Evolutionary conservation across 2,113 vertebrate genomes (phyloP).

Genomic region (Ptilonorhynchus violaceus): DNA sequence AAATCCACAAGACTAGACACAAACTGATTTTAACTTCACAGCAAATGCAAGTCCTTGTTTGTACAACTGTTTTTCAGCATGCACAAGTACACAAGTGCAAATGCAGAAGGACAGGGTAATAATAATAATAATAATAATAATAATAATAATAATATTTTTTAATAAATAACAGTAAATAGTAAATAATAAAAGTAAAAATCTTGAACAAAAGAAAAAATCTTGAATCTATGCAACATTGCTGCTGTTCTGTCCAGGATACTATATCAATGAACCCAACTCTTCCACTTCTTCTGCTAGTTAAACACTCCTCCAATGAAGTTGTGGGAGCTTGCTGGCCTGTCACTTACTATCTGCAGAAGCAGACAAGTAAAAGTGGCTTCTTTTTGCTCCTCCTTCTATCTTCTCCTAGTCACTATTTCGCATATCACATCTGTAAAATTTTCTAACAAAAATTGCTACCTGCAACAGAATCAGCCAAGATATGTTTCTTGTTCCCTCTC

Average conservation of each 20-base stretch:
- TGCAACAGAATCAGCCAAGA: not conserved
- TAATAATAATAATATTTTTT: not conserved
- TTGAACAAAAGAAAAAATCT: too few relatives aligned
- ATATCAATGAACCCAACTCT: not conserved
- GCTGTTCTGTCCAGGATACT: not conserved
- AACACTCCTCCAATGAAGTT: not conserved
- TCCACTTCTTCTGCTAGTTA: not conserved
- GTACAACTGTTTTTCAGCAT: not conserved
- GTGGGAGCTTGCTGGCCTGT: not conserved
- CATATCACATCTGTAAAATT: not conserved
- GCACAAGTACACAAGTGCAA: not conserved
- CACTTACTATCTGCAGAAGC: not conserved
- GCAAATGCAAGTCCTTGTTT: not conserved
- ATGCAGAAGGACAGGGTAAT: not conserved
- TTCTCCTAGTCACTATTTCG: not conserved
- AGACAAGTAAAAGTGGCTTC: not conserved
- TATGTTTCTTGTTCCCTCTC: not conserved
- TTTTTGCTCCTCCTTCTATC: not conserved
- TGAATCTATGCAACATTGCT: not conserved
- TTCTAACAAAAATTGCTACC: not conserved
- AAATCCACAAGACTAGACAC: not conserved
- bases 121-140: not conserved
- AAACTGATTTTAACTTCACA: not conserved
- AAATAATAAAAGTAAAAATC: not conserved
- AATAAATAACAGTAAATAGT: too few relatives aligned